A percentile compares a stretch with the other conserved stretches of the same genome.
Evolutionary conservation across 2,888 invertebrate genomes (phyloP).

Genomic region (Tetragonisca angustula): DNA sequence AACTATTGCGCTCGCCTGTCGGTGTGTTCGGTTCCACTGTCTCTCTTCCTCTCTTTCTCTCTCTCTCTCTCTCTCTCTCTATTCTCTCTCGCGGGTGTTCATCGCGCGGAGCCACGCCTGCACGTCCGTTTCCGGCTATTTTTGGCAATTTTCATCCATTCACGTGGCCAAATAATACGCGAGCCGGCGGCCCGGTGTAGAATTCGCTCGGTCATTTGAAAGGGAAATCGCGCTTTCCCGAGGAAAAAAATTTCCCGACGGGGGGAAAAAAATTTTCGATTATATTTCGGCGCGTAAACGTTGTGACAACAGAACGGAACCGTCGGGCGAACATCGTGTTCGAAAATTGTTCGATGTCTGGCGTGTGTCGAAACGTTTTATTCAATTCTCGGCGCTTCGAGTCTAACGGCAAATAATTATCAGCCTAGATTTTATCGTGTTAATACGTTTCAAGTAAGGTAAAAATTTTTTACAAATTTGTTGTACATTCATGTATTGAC

Average conservation of each 20-base stretch:
- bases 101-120: slow-evolving; percentile 58
- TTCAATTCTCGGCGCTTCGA: background rate
- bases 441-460: too few relatives aligned
- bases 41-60: background rate
- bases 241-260: slow-evolving; percentile 45
- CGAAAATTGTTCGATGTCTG: slow-evolving; percentile 37
- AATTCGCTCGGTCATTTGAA: slow-evolving; percentile 59
- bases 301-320: slow-evolving; percentile 65
- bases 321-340: slow-evolving; percentile 42
- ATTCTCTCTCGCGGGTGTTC: slow-evolving; percentile 12
- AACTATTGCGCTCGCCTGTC: slow-evolving; percentile 39
- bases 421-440: background rate
- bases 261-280: slow-evolving; percentile 54
- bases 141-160: slow-evolving; percentile 77
- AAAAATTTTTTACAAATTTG: too few relatives aligned
- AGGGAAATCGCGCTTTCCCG: slow-evolving; percentile 65
- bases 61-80: background rate
- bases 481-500: too few relatives aligned
- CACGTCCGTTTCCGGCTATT: slow-evolving; percentile 75
- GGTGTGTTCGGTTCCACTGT: background rate
- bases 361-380: slow-evolving; percentile 11
- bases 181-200: slow-evolving; percentile 20
- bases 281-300: slow-evolving; percentile 53
- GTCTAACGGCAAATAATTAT: background rate
- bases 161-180: slow-evolving; percentile 67